Percentiles rank a stretch among this genome's conserved stretches.
Conservation (phyloP, 2,113 vertebrate species). For the Leptobrachium leishanense region DNA sequence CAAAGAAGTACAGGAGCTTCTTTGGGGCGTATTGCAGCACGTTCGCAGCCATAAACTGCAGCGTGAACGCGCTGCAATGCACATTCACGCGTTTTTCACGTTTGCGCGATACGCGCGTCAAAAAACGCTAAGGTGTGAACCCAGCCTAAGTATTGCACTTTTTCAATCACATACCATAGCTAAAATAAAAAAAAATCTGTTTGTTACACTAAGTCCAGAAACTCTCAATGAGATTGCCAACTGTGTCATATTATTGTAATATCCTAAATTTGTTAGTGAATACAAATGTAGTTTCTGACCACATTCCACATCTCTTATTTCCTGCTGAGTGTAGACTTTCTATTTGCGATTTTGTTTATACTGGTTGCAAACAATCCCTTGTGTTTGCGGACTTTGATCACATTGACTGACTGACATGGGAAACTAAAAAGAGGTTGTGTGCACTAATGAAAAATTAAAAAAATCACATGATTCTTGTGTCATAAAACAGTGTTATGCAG, state of each 20-base stretch:
- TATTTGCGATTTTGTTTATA: not conserved
- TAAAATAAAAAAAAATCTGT: too few species aligned
- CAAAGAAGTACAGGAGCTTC: too few species aligned
- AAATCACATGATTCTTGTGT: not conserved
- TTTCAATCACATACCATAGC: too few species aligned
- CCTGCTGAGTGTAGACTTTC: not conserved
- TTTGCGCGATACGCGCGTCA: too few species aligned
- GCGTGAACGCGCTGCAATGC: too few species aligned
- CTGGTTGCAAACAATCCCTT: not conserved
- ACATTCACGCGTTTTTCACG: too few species aligned
- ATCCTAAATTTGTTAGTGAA: not conserved
- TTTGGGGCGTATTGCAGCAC: too few species aligned
- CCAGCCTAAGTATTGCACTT: too few species aligned
- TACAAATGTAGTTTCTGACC: not conserved
- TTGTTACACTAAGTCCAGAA: not conserved
- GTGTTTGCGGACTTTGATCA: conserved; percentile 1
- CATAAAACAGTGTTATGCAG: too few species aligned
- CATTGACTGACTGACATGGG: not conserved
- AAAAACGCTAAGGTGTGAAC: too few species aligned
- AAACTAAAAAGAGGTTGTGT: not conserved
- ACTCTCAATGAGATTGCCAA: not conserved
- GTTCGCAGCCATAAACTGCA: too few species aligned
- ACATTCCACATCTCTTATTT: not conserved
- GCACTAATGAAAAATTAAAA: not conserved
- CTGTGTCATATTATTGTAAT: not conserved